Percentiles rank a stretch among this genome's conserved stretches.
phyloP scores from a whole-genome alignment of 2,797 vertebrate genomes.

The Betta splendens region DNA sequence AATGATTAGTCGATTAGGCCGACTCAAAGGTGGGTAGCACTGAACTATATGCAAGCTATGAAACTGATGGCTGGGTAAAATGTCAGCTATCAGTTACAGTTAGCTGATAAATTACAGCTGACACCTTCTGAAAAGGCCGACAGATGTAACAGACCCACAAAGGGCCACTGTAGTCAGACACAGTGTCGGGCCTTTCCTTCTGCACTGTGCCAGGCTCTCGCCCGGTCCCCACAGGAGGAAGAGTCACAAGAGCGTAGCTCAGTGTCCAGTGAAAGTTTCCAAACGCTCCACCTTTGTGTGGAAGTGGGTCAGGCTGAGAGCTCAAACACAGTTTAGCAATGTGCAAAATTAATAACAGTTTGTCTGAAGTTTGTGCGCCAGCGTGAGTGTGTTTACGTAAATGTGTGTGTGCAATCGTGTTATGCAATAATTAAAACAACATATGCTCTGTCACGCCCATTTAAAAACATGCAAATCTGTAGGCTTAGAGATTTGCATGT shows the following conservation, averaged over 20 bases:
- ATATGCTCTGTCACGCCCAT: constrained; percentile 2
- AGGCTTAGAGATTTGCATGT: constrained; percentile 10
- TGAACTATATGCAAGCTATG: not conserved
- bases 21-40: not conserved
- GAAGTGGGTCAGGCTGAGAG: constrained; percentile 49
- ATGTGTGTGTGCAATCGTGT: not conserved
- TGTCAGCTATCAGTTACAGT: constrained; percentile 7
- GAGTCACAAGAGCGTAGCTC: constrained; percentile 21
- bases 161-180: constrained; percentile 11
- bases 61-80: not conserved
- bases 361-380: not conserved
- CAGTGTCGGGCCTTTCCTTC: constrained; percentile 19
- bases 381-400: not conserved
- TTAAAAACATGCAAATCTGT: constrained; percentile 30
- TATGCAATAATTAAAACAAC: constrained; percentile 1
- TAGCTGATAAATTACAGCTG: not conserved
- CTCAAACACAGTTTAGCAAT: too few relatives aligned
- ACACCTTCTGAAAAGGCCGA: constrained; percentile 18
- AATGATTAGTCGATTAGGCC: too few relatives aligned
- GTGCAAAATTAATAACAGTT: too few relatives aligned
- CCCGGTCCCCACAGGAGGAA: constrained; percentile 4
- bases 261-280: constrained; percentile 27
- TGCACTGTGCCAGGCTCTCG: constrained; percentile 21
- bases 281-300: constrained; percentile 15
- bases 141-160: constrained; percentile 22